phyloP scores from a whole-genome alignment of 1,140 invertebrate species.

The Drosophila teissieri region DNA sequence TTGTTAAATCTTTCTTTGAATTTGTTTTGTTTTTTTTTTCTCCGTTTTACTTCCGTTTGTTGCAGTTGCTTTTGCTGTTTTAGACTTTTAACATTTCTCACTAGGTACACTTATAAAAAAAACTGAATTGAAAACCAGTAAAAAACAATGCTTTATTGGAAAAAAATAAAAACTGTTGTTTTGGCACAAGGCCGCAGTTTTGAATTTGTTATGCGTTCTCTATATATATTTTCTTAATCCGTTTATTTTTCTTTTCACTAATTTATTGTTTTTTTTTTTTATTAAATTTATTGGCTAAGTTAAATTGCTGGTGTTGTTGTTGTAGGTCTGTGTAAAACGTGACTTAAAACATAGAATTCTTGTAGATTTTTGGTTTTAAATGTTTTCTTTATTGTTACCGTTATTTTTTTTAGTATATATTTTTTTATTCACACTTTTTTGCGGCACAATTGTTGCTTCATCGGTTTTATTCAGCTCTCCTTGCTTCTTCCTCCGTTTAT shows the following conservation, averaged over 20 bases:
- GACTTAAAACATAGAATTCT: constrained; percentile 81
- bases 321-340: constrained; percentile 77
- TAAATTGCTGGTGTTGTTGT: constrained; percentile 57
- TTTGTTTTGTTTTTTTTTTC: constrained; percentile 73
- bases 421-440: constrained; percentile 62
- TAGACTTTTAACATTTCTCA: constrained; percentile 83
- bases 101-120: constrained; percentile 83
- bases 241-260: constrained; percentile 54
- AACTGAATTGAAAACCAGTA: constrained; percentile 74
- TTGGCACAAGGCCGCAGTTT: constrained; percentile 69
- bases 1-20: constrained; percentile 84
- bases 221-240: constrained; percentile 27
- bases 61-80: constrained; percentile 75
- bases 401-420: constrained; percentile 68
- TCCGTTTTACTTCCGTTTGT: constrained; percentile 67
- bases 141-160: constrained; percentile 72
- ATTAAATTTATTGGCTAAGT: constrained; percentile 73
- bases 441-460: constrained; percentile 80
- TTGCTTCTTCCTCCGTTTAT: constrained; percentile 22
- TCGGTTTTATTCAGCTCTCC: constrained; percentile 56
- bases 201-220: constrained; percentile 14
- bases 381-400: constrained; percentile 81
- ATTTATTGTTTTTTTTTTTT: constrained; percentile 11
- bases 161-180: constrained; percentile 75
- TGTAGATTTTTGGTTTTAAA: constrained; percentile 83